Evolutionary conservation across 2,888 invertebrate species (phyloP).

Genomic region (Rotaria sp.): DNA sequence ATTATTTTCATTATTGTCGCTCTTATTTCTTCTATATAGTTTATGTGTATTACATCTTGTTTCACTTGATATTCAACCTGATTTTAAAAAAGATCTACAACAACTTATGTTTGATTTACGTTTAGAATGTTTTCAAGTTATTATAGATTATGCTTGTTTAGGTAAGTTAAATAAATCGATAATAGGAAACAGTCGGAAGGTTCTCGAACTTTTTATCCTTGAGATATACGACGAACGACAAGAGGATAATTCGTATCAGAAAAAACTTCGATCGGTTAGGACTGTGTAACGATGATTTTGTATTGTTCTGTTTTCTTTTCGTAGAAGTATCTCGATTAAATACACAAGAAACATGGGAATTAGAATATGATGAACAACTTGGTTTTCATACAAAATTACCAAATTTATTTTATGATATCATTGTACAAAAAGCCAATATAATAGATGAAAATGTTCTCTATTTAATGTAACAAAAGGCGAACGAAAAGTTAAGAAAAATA

Average conservation of each 20-base stretch:
- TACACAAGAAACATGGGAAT: background rate
- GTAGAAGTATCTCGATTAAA: slow-evolving; percentile 6
- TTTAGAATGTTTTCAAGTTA: slow-evolving; percentile 35
- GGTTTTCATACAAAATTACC: slow-evolving; percentile 20
- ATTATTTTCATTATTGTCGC: too few species aligned
- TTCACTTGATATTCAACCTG: slow-evolving; percentile 21
- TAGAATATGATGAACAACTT: background rate
- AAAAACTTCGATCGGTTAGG: too few species aligned
- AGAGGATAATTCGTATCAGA: too few species aligned
- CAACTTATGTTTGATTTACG: slow-evolving; percentile 35
- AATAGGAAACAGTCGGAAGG: too few species aligned
- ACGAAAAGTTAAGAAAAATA: background rate
- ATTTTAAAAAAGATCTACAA: slow-evolving; percentile 19
- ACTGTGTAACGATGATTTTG: too few species aligned
- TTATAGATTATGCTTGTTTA: slow-evolving; percentile 19
- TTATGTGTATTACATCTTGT: slow-evolving; percentile 34
- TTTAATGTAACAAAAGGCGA: slow-evolving; percentile 5
- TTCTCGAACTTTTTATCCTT: too few species aligned
- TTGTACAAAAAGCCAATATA: background rate
- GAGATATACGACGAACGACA: too few species aligned
- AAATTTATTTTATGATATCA: slow-evolving; percentile 14
- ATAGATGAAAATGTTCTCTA: background rate
- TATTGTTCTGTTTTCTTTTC: too few species aligned
- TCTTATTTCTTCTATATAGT: background rate
- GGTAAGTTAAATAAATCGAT: too few species aligned